Conservation (phyloP, 30 jellyfish, hydroid and myxozoan species). For the Mastigias papua region DNA sequence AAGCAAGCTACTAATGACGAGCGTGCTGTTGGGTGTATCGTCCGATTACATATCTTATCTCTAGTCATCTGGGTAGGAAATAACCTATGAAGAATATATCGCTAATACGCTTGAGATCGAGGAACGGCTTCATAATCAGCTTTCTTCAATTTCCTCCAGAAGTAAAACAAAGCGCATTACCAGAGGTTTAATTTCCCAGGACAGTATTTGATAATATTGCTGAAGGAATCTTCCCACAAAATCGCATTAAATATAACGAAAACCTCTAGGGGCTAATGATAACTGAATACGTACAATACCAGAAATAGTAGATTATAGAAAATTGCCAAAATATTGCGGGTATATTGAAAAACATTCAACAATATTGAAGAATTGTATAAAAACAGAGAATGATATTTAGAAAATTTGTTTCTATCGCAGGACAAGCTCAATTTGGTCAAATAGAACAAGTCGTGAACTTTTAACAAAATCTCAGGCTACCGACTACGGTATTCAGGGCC, state of each 20-base stretch:
- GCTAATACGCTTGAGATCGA: neutral
- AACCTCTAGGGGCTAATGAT: neutral
- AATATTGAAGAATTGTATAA: too few species aligned
- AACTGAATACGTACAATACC: neutral
- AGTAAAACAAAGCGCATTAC: neutral
- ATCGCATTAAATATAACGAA: neutral
- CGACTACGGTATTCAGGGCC: neutral
- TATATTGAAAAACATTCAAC: too few species aligned
- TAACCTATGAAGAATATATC: neutral
- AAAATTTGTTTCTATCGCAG: neutral
- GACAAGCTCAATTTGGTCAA: neutral
- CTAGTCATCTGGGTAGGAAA: neutral
- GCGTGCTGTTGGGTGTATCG: neutral
- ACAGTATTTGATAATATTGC: neutral
- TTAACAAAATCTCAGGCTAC: neutral
- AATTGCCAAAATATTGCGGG: neutral
- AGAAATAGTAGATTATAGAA: neutral
- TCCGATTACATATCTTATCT: neutral
- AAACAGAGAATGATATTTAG: neutral
- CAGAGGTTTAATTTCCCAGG: neutral
- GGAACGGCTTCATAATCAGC: neutral
- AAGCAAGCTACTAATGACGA: neutral
- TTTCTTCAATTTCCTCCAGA: neutral
- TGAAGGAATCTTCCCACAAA: neutral
- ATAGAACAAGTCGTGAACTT: neutral